These are phyloP conservation scores for Ruditapes philippinarum DNA, from an alignment of 1,140 invertebrate genomes.

Conservation along the genomic window DNA sequence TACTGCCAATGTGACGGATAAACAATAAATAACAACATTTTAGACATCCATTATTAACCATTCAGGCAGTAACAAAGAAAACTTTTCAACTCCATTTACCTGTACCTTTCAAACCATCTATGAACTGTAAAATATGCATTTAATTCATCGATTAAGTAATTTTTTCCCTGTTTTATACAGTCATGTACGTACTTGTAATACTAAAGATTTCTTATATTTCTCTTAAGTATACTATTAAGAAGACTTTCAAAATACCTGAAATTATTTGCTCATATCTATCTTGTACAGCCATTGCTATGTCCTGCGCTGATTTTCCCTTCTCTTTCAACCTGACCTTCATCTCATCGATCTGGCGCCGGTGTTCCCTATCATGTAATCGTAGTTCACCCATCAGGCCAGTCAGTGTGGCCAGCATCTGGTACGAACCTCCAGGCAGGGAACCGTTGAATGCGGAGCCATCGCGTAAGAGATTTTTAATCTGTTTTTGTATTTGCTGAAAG, in stretches of 20 bases:
- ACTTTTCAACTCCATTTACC: no score
- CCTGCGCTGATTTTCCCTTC: constrained; percentile 72
- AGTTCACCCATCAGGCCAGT: constrained; percentile 77
- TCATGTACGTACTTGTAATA: no score
- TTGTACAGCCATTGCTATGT: constrained; percentile 72
- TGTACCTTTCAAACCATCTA: no score
- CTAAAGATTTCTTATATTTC: no score
- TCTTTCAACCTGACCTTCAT: constrained; percentile 64
- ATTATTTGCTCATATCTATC: constrained; percentile 71
- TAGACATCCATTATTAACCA: no score
- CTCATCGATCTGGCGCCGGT: constrained; percentile 56
- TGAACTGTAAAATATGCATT: no score
- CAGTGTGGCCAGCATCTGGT: constrained; percentile 60
- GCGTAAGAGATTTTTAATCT: constrained; percentile 72
- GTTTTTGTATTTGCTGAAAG: constrained; percentile 71
- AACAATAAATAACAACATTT: no score
- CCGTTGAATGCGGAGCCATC: constrained; percentile 56
- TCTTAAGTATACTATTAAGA: no score
- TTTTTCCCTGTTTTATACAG: no score
- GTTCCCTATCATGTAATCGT: constrained; percentile 51
- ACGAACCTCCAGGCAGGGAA: constrained; percentile 49
- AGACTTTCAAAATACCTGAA: constrained; percentile 73
- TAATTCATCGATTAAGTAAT: no score
- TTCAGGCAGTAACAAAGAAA: no score
- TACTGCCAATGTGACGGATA: no score